Percentiles rank a stretch among this genome's conserved stretches.
These are phyloP conservation scores for Leptinotarsa tumamoca DNA, from an alignment of 2,888 invertebrate genomes.

Conservation along the genomic window DNA sequence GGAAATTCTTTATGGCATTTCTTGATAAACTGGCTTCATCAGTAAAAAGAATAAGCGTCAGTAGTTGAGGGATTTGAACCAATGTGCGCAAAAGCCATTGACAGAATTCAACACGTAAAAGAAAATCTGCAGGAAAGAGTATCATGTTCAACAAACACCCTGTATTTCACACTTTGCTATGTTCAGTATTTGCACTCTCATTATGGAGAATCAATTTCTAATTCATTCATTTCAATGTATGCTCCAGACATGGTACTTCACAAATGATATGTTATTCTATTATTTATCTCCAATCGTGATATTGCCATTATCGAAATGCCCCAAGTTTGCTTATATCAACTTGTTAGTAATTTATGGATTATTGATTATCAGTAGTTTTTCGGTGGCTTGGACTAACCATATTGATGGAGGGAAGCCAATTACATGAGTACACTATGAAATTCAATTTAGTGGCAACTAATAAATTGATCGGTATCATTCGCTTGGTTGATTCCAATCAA, in stretches of 20 bases:
- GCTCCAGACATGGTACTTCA: conserved; percentile 49
- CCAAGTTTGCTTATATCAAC: conserved; percentile 59
- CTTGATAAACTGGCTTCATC: no score
- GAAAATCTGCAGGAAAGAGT: no score
- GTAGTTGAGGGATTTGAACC: no score
- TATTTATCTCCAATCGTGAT: conserved; percentile 65
- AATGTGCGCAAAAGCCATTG: no score
- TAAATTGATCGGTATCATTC: not conserved
- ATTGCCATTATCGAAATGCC: conserved; percentile 63
- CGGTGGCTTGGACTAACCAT: conserved; percentile 60
- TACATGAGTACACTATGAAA: conserved; percentile 61
- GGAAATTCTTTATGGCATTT: no score
- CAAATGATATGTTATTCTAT: conserved; percentile 49
- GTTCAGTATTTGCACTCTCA: no score
- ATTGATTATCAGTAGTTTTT: conserved; percentile 61
- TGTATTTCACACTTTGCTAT: no score
- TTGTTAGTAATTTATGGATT: conserved; percentile 53
- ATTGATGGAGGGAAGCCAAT: conserved; percentile 61
- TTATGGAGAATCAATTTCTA: no score
- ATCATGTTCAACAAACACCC: no score
- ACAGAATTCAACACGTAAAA: no score
- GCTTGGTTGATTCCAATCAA: not conserved
- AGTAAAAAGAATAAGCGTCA: no score
- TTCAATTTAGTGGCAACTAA: not conserved
- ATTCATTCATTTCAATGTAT: conserved; percentile 51